Base-by-base conservation (phyloP, 2,797 vertebrate genomes). In the Ataeniobius toweri region DNA sequence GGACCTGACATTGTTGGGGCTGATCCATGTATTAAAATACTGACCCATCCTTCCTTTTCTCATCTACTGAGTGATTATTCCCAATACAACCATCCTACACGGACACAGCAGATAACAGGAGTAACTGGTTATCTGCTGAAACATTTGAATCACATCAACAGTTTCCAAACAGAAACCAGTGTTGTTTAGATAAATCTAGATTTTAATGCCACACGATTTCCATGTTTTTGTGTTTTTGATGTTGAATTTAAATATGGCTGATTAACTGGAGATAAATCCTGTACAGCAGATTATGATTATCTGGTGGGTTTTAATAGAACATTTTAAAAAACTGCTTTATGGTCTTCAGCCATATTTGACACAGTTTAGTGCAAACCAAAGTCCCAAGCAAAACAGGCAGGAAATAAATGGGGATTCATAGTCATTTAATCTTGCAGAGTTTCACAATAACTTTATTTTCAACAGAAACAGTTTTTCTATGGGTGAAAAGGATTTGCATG, bases 361-460 rank as follows among this genome's bases (percentile, higher is more conserved):
- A 65, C 36, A 55, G 3, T 12, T 48, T 71, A 16, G 24, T 3
- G 76, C 28, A 53, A 81, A 61, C 1, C 65, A 61, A 63, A 79
- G 53, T 70, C 55, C 59, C 13, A n/a, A 24, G 31, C 10, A 12
- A 24, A 71, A 36, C 28, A 56, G 18, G 5, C 46, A 39, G 3
- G 26, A 9, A 12, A 63, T 20, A 51, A 59, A 71, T 24, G 39
- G 10, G 4, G 53, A 28, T 36, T 22, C 24, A 73, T 22, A 58
- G 22, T 68, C 12, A 26, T 1, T 77, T 50, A 74, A 74, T 70
- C 46, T 56, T 16, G 28, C 9, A 26, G 44, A 48, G n/a, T 78
- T 76, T 61, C 24, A 77, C 36, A 55, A 28, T 50, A 28, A 76
- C 13, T 41, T 36, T 5, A 75, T 65, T 71, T 39, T 73, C 13